phyloP scores from a whole-genome alignment of 64 coral and sea anemone genomes.

The Exaiptasia diaphana region DNA sequence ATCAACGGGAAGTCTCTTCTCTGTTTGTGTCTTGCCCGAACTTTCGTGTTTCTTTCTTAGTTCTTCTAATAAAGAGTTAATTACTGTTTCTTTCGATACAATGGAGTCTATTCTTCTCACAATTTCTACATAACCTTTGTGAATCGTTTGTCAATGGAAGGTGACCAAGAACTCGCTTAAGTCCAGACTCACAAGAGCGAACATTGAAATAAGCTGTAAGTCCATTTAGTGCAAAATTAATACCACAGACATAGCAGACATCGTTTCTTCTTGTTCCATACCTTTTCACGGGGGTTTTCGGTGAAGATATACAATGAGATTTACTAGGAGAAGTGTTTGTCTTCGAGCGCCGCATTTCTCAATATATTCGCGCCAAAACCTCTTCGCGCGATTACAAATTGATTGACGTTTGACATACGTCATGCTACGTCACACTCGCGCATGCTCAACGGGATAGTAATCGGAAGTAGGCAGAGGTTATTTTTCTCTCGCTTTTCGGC shows the following conservation, averaged over 20 bases:
- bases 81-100: slow-evolving; percentile 22
- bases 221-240: slow-evolving; percentile 4
- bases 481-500: too few relatives aligned
- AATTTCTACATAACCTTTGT: neutral
- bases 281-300: slow-evolving; percentile 10
- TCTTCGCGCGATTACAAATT: too few relatives aligned
- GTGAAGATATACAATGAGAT: too few relatives aligned
- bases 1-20: slow-evolving; percentile 3
- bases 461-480: too few relatives aligned
- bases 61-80: neutral
- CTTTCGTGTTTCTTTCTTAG: slow-evolving; percentile 3
- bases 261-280: slow-evolving; percentile 6
- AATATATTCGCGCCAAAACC: too few relatives aligned
- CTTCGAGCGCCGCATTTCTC: too few relatives aligned
- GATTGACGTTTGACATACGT: too few relatives aligned
- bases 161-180: slow-evolving; percentile 23
- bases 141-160: neutral
- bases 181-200: neutral
- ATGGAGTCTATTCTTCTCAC: slow-evolving; percentile 22
- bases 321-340: too few relatives aligned
- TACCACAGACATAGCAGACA: neutral
- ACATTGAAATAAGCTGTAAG: slow-evolving; percentile 12
- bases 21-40: neutral
- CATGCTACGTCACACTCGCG: too few relatives aligned
- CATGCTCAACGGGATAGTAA: too few relatives aligned